phyloP scores from a whole-genome alignment of 2,797 vertebrate species.

The Syncerus caffer region DNA sequence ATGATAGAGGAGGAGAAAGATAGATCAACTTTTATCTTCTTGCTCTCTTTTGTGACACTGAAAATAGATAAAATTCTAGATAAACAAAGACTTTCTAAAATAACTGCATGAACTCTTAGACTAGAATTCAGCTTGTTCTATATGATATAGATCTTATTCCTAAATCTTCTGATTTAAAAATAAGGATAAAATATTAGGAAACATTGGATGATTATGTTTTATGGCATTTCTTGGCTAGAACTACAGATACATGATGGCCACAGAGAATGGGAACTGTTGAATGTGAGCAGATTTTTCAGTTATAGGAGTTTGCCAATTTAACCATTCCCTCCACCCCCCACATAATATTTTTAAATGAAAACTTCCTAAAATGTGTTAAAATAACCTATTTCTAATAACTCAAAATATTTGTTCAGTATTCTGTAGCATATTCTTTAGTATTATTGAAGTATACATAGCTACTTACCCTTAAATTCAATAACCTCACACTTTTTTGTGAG shows the following conservation, averaged over 20 bases:
- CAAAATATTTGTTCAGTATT: background rate
- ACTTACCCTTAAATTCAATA: background rate
- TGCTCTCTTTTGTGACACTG: background rate
- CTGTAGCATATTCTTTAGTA: background rate
- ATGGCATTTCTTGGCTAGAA: background rate
- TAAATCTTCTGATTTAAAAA: conserved; percentile 7
- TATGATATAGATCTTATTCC: background rate
- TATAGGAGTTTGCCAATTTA: background rate
- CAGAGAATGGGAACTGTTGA: background rate
- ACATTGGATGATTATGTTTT: background rate
- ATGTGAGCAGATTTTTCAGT: background rate
- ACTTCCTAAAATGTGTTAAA: background rate
- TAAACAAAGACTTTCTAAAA: background rate
- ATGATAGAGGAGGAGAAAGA: background rate
- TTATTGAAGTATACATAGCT: background rate
- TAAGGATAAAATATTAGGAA: background rate
- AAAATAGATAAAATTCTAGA: conserved; percentile 15
- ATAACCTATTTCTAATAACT: background rate
- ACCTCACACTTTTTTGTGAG: background rate
- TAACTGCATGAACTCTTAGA: background rate
- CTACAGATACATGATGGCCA: background rate
- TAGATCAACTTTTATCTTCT: background rate
- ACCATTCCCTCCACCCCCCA: background rate
- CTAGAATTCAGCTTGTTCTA: background rate
- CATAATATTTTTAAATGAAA: background rate